Evolutionary conservation across 30 jellyfish, hydroid and myxozoan genomes (phyloP).

Genomic region (Catostylus mosaicus): DNA sequence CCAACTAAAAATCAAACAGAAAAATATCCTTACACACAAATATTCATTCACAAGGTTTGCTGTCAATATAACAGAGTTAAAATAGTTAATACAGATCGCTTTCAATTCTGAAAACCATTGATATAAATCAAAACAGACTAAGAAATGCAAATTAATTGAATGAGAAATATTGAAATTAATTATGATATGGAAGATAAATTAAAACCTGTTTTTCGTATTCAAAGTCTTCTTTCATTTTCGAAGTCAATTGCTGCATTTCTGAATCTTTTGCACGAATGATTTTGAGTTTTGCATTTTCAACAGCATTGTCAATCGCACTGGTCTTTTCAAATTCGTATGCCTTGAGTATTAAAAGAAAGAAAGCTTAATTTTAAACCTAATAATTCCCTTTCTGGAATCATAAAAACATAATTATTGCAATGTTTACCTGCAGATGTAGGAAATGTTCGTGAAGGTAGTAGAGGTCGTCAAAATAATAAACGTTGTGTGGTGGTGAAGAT

Average conservation of each 20-base stretch:
- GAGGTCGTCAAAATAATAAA: no score
- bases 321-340: constrained; percentile 53
- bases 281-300: constrained; percentile 35
- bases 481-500: no score
- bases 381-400: neutral
- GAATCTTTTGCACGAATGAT: constrained; percentile 2
- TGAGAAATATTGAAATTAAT: neutral
- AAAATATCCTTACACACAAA: no score
- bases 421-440: neutral
- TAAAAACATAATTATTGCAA: neutral
- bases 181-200: neutral
- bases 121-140: neutral
- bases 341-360: neutral
- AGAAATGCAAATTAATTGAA: neutral
- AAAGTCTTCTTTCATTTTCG: constrained; percentile 35
- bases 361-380: neutral
- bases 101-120: no score
- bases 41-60: no score
- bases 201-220: constrained; percentile 51
- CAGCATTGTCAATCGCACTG: constrained; percentile 42
- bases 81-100: no score
- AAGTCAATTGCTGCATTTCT: constrained; percentile 9
- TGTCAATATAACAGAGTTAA: no score
- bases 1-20: constrained; percentile 10
- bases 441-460: no score